Conservation (phyloP, 1,140 invertebrate species). For the Cydia pomonella region DNA sequence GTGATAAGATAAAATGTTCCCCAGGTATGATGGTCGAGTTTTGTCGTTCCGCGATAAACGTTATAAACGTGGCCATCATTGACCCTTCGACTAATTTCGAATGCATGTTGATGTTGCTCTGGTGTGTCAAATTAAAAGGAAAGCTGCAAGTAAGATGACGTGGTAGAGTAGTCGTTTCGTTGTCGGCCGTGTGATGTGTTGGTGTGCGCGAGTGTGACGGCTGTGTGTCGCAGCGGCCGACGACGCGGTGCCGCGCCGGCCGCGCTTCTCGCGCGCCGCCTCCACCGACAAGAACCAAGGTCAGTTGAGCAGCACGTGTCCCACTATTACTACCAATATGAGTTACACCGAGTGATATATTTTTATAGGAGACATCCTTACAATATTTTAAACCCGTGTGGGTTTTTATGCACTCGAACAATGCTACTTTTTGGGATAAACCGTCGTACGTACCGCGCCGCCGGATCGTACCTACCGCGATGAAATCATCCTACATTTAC, state of each 20-base stretch:
- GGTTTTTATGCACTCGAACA: too few relatives aligned
- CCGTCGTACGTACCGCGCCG: too few relatives aligned
- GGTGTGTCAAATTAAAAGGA: background rate
- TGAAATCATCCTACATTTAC: too few relatives aligned
- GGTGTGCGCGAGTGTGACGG: slow-evolving; percentile 41
- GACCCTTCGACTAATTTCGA: background rate
- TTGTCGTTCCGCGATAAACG: slow-evolving; percentile 14
- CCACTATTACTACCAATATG: background rate
- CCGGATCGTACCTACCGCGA: too few relatives aligned
- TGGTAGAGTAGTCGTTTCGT: slow-evolving; percentile 39
- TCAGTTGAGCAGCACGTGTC: slow-evolving; percentile 43
- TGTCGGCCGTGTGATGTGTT: slow-evolving; percentile 38
- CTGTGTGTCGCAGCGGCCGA: slow-evolving; percentile 59
- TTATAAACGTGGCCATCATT: background rate
- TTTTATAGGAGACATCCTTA: too few relatives aligned
- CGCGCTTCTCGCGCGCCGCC: slow-evolving; percentile 74
- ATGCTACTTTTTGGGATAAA: too few relatives aligned
- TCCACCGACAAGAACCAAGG: slow-evolving; percentile 76
- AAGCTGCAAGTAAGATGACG: background rate
- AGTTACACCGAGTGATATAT: slow-evolving; percentile 3
- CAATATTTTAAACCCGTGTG: too few relatives aligned
- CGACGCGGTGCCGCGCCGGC: slow-evolving; percentile 65
- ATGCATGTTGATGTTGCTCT: background rate
- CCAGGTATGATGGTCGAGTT: background rate
- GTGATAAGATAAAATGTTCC: background rate